Conservation (phyloP, 1,140 invertebrate genomes). For the Forficula auricularia region DNA sequence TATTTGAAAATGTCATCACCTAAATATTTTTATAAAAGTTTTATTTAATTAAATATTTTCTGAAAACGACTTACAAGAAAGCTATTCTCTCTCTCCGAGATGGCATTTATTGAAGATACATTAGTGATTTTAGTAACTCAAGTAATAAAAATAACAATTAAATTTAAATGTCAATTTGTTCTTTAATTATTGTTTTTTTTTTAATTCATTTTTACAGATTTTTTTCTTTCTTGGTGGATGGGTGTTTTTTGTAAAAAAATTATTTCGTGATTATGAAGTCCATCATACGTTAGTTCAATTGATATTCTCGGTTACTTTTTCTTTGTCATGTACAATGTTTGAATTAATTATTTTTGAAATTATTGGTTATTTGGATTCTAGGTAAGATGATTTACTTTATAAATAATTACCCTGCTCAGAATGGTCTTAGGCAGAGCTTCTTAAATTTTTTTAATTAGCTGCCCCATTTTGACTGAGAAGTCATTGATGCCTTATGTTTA, state of each 20-base stretch:
- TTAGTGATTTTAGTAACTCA: conserved; percentile 39
- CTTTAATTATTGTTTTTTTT: not conserved
- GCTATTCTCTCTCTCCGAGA: too few species aligned
- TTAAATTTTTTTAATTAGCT: too few species aligned
- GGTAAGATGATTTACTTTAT: conserved; percentile 30
- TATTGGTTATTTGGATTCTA: conserved; percentile 71
- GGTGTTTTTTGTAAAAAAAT: conserved; percentile 96
- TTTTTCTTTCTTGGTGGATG: conserved; percentile 92
- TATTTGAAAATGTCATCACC: too few species aligned
- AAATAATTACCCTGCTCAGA: too few species aligned
- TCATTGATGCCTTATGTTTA: too few species aligned
- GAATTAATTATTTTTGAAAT: conserved; percentile 99
- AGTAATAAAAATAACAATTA: conserved; percentile 6
- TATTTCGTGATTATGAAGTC: conserved; percentile 97
- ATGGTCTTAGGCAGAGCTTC: too few species aligned
- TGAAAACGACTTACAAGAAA: too few species aligned
- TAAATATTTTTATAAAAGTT: too few species aligned
- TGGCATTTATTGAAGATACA: conserved; percentile 49
- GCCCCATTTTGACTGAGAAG: too few species aligned
- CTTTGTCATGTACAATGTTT: conserved; percentile 97
- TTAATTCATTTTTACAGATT: conserved; percentile 41
- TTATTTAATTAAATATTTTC: too few species aligned
- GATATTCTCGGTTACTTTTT: conserved; percentile 93
- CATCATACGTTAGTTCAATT: conserved; percentile 85
- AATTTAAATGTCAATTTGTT: conserved; percentile 8